These are phyloP conservation scores for Apteryx owenii DNA, from an alignment of 2,113 vertebrate species.

Conservation along the genomic window DNA sequence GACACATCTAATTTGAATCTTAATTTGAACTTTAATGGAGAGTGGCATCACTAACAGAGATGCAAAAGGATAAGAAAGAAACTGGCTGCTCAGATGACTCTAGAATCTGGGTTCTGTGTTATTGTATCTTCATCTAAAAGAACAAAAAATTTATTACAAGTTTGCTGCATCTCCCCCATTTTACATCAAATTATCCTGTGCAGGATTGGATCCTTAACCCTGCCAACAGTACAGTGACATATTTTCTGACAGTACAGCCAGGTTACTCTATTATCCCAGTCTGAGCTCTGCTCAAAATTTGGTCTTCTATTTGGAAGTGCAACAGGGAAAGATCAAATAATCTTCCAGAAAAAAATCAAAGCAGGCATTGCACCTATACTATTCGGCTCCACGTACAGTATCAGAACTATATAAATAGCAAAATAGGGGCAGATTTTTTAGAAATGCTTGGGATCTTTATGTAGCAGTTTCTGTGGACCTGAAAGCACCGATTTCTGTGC, in stretches of 20 bases:
- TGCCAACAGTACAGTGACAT: too few relatives aligned
- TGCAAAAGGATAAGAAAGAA: background rate
- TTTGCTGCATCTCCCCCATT: background rate
- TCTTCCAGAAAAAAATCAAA: background rate
- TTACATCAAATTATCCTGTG: background rate
- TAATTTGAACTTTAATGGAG: background rate
- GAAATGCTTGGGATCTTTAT: background rate
- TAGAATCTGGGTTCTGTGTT: background rate
- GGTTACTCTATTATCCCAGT: background rate
- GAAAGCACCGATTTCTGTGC: background rate
- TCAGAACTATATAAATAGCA: background rate
- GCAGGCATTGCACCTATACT: background rate
- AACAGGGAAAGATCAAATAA: background rate
- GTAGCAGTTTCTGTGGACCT: accelerated
- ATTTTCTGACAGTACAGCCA: background rate
- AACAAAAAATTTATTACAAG: background rate
- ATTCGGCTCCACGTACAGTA: background rate
- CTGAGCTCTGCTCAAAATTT: background rate
- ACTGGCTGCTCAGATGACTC: background rate
- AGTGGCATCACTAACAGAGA: background rate
- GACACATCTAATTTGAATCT: background rate
- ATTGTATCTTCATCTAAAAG: background rate
- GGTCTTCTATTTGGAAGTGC: background rate
- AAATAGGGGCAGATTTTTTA: background rate
- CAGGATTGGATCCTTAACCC: too few relatives aligned